Percentiles rank a stretch among this genome's conserved stretches.
Evolutionary conservation across 2,113 vertebrate genomes (phyloP).

Genomic region (Pollachius pollachius): DNA sequence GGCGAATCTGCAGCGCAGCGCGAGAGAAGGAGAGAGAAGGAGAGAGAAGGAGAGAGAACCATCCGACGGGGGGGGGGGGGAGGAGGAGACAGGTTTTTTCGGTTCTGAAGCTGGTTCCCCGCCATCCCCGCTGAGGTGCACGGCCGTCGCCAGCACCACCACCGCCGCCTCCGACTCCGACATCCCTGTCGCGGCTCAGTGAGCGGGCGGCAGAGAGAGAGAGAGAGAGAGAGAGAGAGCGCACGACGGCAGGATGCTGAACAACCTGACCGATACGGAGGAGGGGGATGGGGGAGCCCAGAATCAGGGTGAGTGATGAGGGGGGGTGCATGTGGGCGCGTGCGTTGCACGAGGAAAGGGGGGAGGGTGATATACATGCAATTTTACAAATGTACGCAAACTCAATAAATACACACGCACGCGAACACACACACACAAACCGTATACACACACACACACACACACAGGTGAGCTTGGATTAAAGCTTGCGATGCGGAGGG

Average conservation of each 20-base stretch:
- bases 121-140: slow-evolving; percentile 56
- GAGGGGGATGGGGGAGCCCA: slow-evolving; percentile 91
- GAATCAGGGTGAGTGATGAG: slow-evolving; percentile 87
- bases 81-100: too few relatives aligned
- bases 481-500: neutral
- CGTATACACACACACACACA: too few relatives aligned
- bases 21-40: too few relatives aligned
- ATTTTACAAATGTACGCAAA: neutral
- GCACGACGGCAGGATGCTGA: slow-evolving; percentile 83
- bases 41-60: too few relatives aligned
- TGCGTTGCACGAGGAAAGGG: neutral
- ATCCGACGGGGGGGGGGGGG: too few relatives aligned
- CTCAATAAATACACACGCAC: too few relatives aligned
- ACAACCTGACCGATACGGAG: slow-evolving; percentile 96
- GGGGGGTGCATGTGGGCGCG: slow-evolving; percentile 25
- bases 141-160: too few relatives aligned
- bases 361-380: neutral
- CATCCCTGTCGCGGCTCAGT: too few relatives aligned
- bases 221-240: slow-evolving; percentile 8
- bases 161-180: neutral
- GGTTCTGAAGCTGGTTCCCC: slow-evolving; percentile 43
- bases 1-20: neutral
- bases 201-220: slow-evolving; percentile 4
- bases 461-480: neutral
- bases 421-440: too few relatives aligned